Evolutionary conservation across 1,140 invertebrate genomes (phyloP).

Genomic region (Anastatus disparis): DNA sequence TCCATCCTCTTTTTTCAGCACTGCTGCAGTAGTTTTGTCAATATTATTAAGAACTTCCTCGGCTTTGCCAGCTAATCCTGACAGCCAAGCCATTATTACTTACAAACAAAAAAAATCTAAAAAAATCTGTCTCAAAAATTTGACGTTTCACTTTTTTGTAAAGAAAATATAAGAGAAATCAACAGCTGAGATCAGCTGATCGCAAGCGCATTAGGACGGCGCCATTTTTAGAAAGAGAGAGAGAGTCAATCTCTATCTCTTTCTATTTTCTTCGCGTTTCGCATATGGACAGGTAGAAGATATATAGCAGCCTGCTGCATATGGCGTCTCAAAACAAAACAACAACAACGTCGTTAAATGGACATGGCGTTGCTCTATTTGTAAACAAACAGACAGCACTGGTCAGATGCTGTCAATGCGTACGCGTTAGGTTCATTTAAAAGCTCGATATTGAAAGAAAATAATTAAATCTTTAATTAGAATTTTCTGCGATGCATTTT

Average conservation of each 20-base stretch:
- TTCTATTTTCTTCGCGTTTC: no score
- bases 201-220: background rate
- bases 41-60: conserved; percentile 87
- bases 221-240: conserved; percentile 16
- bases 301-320: background rate
- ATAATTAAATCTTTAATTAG: background rate
- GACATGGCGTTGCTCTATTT: no score
- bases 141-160: background rate
- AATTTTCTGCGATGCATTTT: background rate
- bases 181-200: background rate
- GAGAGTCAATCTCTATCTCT: no score
- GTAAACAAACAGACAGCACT: background rate
- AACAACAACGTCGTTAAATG: no score
- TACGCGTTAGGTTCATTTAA: background rate
- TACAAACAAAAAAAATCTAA: background rate
- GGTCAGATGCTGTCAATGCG: background rate
- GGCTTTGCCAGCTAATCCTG: conserved; percentile 83
- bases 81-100: conserved; percentile 82
- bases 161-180: no score
- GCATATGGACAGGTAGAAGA: background rate
- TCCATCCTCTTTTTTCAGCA: conserved; percentile 68
- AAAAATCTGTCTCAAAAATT: background rate
- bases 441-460: background rate
- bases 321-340: conserved; percentile 12
- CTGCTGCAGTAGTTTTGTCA: conserved; percentile 85